phyloP scores from a whole-genome alignment of 2,888 invertebrate genomes.

The Alloscopus bannaensis region DNA sequence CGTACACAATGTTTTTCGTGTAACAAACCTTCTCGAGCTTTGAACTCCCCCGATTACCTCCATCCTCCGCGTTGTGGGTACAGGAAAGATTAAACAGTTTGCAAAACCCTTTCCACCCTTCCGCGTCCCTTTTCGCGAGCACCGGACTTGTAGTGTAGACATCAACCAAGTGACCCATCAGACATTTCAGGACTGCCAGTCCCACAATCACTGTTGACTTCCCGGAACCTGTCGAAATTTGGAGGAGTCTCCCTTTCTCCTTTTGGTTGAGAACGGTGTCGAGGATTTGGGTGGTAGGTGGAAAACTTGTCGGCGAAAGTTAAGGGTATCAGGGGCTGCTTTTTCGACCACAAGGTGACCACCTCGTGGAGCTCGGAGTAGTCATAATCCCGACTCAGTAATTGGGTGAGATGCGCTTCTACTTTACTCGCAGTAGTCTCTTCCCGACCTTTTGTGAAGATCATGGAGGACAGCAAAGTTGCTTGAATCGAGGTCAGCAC shows the following conservation, averaged over 20 bases:
- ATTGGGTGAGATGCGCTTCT: too few relatives aligned
- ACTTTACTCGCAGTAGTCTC: too few relatives aligned
- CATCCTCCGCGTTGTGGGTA: slow-evolving; percentile 55
- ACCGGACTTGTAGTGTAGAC: slow-evolving; percentile 57
- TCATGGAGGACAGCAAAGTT: too few relatives aligned
- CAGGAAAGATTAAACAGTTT: slow-evolving; percentile 35
- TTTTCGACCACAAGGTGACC: too few relatives aligned
- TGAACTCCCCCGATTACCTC: slow-evolving; percentile 13
- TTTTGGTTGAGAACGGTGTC: not conserved
- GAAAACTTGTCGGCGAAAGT: too few relatives aligned
- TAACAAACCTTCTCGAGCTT: slow-evolving; percentile 52
- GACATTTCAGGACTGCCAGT: slow-evolving; percentile 16
- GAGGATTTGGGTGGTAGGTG: slow-evolving; percentile 22
- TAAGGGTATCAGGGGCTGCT: too few relatives aligned
- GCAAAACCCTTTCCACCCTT: slow-evolving; percentile 43
- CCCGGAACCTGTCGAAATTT: slow-evolving; percentile 50
- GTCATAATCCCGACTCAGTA: too few relatives aligned
- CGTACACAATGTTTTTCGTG: slow-evolving; percentile 58
- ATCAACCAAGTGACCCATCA: slow-evolving; percentile 27
- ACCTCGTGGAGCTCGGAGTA: too few relatives aligned
- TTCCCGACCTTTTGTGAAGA: too few relatives aligned
- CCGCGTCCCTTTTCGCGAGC: slow-evolving; percentile 60
- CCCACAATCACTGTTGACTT: slow-evolving; percentile 42
- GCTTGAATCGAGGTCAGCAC: too few relatives aligned
- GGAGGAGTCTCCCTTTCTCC: slow-evolving; percentile 22